These are phyloP conservation scores for Drosophila subsilvestris DNA, from an alignment of 2,888 invertebrate species.

Conservation along the genomic window DNA sequence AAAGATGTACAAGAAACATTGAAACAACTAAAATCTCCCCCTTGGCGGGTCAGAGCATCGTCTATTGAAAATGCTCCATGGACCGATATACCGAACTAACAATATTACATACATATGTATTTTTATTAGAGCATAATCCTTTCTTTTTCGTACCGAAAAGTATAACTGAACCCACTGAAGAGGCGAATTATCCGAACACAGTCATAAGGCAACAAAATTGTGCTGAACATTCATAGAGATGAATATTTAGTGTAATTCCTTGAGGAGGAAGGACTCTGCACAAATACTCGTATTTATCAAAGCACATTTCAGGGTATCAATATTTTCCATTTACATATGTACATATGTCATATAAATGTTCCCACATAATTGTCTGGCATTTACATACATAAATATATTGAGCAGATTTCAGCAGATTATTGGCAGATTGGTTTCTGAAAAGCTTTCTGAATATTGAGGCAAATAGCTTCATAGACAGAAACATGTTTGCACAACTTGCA, in stretches of 20 bases:
- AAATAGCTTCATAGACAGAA: constrained; percentile 8
- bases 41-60: too few species aligned
- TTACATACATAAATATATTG: neutral
- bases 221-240: neutral
- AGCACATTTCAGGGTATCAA: neutral
- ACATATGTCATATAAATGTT: neutral
- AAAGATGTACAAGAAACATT: too few species aligned
- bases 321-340: neutral
- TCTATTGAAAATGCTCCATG: too few species aligned
- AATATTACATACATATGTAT: too few species aligned
- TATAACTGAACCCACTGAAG: too few species aligned
- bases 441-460: constrained; percentile 7
- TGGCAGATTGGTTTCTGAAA: constrained; percentile 1
- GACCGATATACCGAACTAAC: too few species aligned
- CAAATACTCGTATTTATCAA: neutral
- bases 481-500: neutral
- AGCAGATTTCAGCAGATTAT: neutral
- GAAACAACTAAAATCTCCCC: too few species aligned
- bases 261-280: too few species aligned
- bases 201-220: neutral
- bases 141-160: too few species aligned
- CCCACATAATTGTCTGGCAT: neutral
- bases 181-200: too few species aligned
- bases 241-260: too few species aligned
- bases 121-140: too few species aligned